phyloP scores from a whole-genome alignment of 2,888 invertebrate genomes.

The Philereme transversata region DNA sequence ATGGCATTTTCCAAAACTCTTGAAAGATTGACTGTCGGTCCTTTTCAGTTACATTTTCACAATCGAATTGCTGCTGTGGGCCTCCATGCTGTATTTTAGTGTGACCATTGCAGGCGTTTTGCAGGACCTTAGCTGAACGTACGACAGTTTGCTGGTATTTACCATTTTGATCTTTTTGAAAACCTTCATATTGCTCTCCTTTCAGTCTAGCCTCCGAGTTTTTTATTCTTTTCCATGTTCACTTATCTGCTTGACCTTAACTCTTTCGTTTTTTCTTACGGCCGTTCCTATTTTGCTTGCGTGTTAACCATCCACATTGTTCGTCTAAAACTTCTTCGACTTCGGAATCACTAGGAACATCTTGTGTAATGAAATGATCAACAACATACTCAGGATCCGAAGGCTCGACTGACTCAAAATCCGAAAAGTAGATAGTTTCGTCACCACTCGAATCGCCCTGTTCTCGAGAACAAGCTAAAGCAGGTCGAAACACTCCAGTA shows the following conservation, averaged over 20 bases:
- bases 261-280: conserved; percentile 4
- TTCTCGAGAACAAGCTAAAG: background rate
- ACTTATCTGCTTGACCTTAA: conserved; percentile 3
- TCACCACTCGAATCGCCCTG: background rate
- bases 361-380: background rate
- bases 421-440: conserved; percentile 2
- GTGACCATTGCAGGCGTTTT: conserved; percentile 3
- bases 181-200: too few relatives aligned
- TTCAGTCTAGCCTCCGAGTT: background rate
- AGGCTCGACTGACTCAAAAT: conserved; percentile 4
- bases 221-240: conserved; percentile 1
- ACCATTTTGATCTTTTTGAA: too few relatives aligned
- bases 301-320: too few relatives aligned
- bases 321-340: too few relatives aligned
- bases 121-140: background rate
- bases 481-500: conserved; percentile 2
- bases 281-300: background rate
- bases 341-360: background rate
- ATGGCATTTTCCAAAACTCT: too few relatives aligned
- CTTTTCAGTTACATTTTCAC: too few relatives aligned
- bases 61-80: background rate
- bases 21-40: too few relatives aligned
- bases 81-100: conserved; percentile 1
- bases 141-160: conserved; percentile 4
- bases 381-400: background rate